Base-by-base conservation (phyloP, 2,113 vertebrate species). In the Romanogobio albipinnatus region DNA sequence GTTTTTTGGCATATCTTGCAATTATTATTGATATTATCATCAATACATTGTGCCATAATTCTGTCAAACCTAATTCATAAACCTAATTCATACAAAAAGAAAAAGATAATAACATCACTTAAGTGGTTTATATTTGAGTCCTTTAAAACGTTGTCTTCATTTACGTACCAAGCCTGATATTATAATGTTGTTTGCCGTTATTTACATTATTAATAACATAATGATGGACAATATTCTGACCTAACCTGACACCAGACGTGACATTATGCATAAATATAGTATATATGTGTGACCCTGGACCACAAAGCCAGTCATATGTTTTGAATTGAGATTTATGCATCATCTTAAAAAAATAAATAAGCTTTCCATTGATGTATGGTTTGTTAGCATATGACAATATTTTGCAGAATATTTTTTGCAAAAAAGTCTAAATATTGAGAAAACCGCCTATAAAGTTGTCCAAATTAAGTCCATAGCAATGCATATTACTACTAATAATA, bases 101-200 rank as follows among this genome's bases (percentile, higher is more conserved):
- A n/a, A n/a, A n/a, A 62, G 5, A 17, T 45, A 79, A 56, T 83
- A 15, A 59, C 47, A 75, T 62, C 61, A 64, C 36, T 62, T 15
- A 75, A 15, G 22, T 9, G 17, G 29, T n/a, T 75, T 24, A 14
- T 43, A 61, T 61, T 78, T 9, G 9, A 0, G 19, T 2, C 7
- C 7, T 39, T 78, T 78, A 14, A 43, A 78, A n/a, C 9, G 0
- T 78, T 39, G 10, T 39, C 1, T 36, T 24, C 9, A 36, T 58
- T 22, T 36, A 36, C 75, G 10, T 13, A 2, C 29, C 22, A 56
- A 36, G 9, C 22, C 9, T 11, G 26, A 7, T 6, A 43, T 15
- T 24, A 7, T 61, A 22, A n/a, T 61, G 13, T 45, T 24, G 13
- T 43, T 58, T 47, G 39, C 15, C 22, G 15, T 17, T 45, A 5